Evolutionary conservation across 92 coral and sea anemone genomes (phyloP), one percentile per base, ranked within the genome.

Genomic region (Phenganax stokvisi): DNA sequence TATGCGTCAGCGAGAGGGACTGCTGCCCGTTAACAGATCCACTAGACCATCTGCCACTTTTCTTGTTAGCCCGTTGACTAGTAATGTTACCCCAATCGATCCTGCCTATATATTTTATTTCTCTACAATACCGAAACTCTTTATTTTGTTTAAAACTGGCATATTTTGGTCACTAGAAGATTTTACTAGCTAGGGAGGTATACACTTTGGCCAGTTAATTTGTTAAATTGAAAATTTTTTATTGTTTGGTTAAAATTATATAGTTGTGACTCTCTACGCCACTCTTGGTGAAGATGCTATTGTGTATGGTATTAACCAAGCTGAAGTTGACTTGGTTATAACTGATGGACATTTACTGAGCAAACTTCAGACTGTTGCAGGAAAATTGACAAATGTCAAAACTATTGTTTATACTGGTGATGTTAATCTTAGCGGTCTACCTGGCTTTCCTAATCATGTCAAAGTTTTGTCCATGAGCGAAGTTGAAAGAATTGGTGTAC

Each of bases 271-370:
- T 56, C 88, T 94, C 54, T 94, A 94, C 72, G 90, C 98, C 17
- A 94, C 98, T 9, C 90, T 94, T 54, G 98, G 98, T 11, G 98
- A 92, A 28, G 98, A 92, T 74, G 96, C 97, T 17, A 81, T 94
- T 13, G 87, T 80, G 31, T 90, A 94, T 86, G 98, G 92, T 17
- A 91, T 94, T 79, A 90, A 91, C 73, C 94, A 94, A 79, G 83
- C 97, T 74, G 98, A 94, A 37, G 97, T 92, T 6, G 77, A 88
- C 56, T 89, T 92, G 76, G 90, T 94, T 72, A 86, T 94, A 83
- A 87, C 97, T 8, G 98, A 94, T 86, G 89, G 87, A 1, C 85
- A 88, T 9, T 92, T 94, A 51, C 84, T 94, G 58, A 71, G 91
- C 63, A 94, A 92, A 80, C 85, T 94, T n/a, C 79, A 89, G 47